These are phyloP conservation scores for Argyra leucocephala DNA, from an alignment of 2,888 invertebrate genomes.

Conservation along the genomic window DNA sequence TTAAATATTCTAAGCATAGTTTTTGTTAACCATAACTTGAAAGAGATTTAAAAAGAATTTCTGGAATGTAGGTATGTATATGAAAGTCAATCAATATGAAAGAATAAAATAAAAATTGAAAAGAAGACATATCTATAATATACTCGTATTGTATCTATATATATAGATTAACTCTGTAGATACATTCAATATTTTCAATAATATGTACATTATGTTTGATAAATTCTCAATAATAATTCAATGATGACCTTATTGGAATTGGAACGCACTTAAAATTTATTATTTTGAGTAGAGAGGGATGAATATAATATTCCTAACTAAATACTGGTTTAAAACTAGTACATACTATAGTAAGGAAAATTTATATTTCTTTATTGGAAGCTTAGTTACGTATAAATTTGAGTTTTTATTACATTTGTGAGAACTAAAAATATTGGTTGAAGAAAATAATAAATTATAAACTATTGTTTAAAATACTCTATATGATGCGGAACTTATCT, in stretches of 20 bases:
- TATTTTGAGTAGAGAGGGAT: not conserved
- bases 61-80: not conserved
- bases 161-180: not conserved
- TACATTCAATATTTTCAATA: not conserved
- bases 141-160: not conserved
- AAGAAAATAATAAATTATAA: too few relatives aligned
- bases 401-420: too few relatives aligned
- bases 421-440: too few relatives aligned
- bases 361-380: too few relatives aligned
- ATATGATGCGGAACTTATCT: too few relatives aligned
- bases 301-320: too few relatives aligned
- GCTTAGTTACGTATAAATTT: too few relatives aligned
- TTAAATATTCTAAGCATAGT: not conserved
- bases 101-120: not conserved
- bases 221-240: not conserved
- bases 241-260: constrained; percentile 3
- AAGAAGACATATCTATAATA: not conserved
- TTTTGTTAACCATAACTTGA: not conserved
- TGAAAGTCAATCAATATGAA: not conserved
- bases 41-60: not conserved
- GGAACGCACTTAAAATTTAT: not conserved
- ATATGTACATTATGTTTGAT: not conserved
- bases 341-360: too few relatives aligned
- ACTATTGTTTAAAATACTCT: too few relatives aligned
- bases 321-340: too few relatives aligned